A percentile compares a stretch with the other conserved stretches of the same genome.
Conservation (phyloP, 2,888 invertebrate genomes). For the Thyatira batis region DNA sequence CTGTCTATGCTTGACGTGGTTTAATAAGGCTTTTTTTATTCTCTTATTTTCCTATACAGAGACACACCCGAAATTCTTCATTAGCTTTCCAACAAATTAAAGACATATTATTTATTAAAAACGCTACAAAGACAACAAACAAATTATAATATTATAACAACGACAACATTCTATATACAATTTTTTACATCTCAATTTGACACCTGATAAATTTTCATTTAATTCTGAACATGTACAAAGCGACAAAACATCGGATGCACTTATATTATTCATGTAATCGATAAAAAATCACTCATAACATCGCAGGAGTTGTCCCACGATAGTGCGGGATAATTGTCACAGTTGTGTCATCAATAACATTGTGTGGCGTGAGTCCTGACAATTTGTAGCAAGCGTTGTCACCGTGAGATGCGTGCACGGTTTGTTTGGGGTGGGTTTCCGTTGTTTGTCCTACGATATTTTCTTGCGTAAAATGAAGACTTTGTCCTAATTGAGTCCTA, state of each 20-base stretch:
- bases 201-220: background rate
- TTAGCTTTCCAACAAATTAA: no score
- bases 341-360: conserved; percentile 10
- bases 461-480: no score
- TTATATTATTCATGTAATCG: background rate
- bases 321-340: conserved; percentile 22
- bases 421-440: conserved; percentile 6
- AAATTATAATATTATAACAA: no score
- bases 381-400: conserved; percentile 38
- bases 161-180: no score
- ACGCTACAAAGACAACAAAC: no score
- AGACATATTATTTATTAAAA: no score
- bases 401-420: conserved; percentile 18
- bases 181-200: background rate
- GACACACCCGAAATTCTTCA: no score
- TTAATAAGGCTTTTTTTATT: no score
- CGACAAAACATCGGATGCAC: background rate
- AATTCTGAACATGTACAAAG: background rate
- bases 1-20: no score
- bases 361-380: conserved; percentile 34
- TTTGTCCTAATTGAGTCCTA: no score
- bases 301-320: background rate
- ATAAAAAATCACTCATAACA: background rate
- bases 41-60: no score
- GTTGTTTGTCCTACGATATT: conserved; percentile 8